These are phyloP conservation scores for Meiosimyza platycephala DNA, from an alignment of 2,888 invertebrate species.

Conservation along the genomic window DNA sequence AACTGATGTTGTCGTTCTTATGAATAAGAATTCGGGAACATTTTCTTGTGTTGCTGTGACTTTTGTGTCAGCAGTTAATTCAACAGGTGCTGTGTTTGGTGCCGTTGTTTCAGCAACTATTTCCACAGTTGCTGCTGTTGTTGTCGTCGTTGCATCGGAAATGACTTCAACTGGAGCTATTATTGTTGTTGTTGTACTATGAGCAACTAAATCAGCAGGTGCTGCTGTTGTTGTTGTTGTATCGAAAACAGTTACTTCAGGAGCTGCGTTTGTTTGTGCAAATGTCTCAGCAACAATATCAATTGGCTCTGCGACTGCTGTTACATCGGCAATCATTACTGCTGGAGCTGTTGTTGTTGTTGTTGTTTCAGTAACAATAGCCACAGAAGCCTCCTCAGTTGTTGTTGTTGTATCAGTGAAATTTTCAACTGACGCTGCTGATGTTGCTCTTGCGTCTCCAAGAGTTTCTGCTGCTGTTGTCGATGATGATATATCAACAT, in stretches of 20 bases:
- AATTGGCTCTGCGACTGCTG: neutral
- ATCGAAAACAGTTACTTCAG: neutral
- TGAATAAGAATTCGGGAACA: neutral
- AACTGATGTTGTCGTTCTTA: conserved; percentile 25
- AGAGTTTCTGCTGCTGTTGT: neutral
- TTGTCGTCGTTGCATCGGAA: neutral
- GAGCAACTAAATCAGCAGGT: neutral
- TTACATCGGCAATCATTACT: neutral
- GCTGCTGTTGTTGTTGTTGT: conserved; percentile 6
- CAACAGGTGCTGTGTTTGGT: neutral
- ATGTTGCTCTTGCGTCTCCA: neutral
- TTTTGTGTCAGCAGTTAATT: neutral
- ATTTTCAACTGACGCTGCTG: neutral
- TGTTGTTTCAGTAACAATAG: neutral
- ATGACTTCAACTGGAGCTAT: neutral
- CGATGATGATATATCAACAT: neutral
- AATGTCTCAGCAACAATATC: neutral
- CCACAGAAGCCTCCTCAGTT: neutral
- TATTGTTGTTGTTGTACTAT: conserved; percentile 17
- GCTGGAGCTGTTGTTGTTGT: neutral
- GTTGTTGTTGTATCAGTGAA: conserved; percentile 2
- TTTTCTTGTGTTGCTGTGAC: neutral
- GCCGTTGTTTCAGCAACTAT: conserved; percentile 6
- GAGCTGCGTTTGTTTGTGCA: neutral
- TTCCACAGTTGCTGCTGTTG: conserved; percentile 13